Percentiles rank a stretch among this genome's conserved stretches.
phyloP scores from a whole-genome alignment of 2,797 vertebrate genomes.

The Hippocampus kuda region DNA sequence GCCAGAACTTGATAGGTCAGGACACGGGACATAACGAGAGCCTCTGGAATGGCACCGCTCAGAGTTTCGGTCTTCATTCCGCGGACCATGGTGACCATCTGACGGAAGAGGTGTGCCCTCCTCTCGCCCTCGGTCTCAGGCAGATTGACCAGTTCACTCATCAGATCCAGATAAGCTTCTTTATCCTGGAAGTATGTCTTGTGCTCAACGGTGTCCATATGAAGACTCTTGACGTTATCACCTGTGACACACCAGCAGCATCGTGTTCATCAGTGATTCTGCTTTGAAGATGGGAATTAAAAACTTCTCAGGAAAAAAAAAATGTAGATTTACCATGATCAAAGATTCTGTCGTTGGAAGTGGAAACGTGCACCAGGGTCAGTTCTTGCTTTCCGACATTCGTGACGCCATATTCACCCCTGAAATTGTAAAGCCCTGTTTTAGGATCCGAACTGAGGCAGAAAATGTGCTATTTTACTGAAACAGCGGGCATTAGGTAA shows the following conservation, averaged over 20 bases:
- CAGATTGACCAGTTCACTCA: constrained; percentile 74
- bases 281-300: background rate
- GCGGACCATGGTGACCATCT: constrained; percentile 75
- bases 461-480: background rate
- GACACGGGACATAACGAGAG: constrained; percentile 64
- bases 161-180: constrained; percentile 64
- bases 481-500: background rate
- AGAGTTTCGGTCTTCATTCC: constrained; percentile 70
- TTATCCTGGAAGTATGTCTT: constrained; percentile 61
- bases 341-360: constrained; percentile 80
- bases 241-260: constrained; percentile 51
- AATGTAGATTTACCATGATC: constrained; percentile 62
- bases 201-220: constrained; percentile 71
- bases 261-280: background rate
- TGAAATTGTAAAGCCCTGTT: constrained; percentile 34
- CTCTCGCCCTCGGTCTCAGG: constrained; percentile 66
- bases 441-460: background rate
- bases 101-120: constrained; percentile 77
- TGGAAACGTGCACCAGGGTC: constrained; percentile 68
- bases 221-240: constrained; percentile 61
- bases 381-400: constrained; percentile 78
- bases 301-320: background rate
- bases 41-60: constrained; percentile 66
- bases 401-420: constrained; percentile 73
- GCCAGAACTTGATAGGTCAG: constrained; percentile 80